These are phyloP conservation scores for Molorchus minor DNA, from an alignment of 2,888 invertebrate species.

Conservation along the genomic window DNA sequence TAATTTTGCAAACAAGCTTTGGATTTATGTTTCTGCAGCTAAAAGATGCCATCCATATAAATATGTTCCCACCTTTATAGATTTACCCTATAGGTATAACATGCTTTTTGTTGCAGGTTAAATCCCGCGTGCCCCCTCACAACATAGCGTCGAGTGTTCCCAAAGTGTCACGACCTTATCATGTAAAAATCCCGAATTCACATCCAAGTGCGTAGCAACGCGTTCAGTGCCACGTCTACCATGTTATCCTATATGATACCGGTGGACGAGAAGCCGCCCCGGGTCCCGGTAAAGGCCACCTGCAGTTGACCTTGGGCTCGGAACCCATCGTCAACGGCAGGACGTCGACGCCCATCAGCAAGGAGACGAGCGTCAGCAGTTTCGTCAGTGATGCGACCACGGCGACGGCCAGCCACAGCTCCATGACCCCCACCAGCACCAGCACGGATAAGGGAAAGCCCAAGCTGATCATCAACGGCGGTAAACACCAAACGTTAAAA, in stretches of 20 bases:
- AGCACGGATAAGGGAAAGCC: constrained; percentile 73
- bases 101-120: constrained; percentile 7
- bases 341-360: constrained; percentile 60
- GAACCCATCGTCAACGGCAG: constrained; percentile 55
- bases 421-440: constrained; percentile 69
- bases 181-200: neutral
- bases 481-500: constrained; percentile 76
- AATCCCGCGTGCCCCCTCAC: neutral
- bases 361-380: constrained; percentile 78
- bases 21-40: too few relatives aligned
- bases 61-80: too few relatives aligned
- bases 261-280: constrained; percentile 80
- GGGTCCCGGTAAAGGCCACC: constrained; percentile 59
- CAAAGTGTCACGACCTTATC: neutral
- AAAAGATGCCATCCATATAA: too few relatives aligned
- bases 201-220: constrained; percentile 2
- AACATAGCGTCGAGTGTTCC: neutral
- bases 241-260: constrained; percentile 86
- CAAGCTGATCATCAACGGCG: constrained; percentile 74
- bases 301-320: constrained; percentile 58
- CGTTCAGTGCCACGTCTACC: constrained; percentile 27
- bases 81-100: too few relatives aligned
- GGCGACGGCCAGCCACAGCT: constrained; percentile 63
- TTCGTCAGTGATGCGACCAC: constrained; percentile 74
- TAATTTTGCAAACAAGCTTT: too few relatives aligned